phyloP scores from a whole-genome alignment of 2,888 invertebrate species.

The Oligia fasciuncula region DNA sequence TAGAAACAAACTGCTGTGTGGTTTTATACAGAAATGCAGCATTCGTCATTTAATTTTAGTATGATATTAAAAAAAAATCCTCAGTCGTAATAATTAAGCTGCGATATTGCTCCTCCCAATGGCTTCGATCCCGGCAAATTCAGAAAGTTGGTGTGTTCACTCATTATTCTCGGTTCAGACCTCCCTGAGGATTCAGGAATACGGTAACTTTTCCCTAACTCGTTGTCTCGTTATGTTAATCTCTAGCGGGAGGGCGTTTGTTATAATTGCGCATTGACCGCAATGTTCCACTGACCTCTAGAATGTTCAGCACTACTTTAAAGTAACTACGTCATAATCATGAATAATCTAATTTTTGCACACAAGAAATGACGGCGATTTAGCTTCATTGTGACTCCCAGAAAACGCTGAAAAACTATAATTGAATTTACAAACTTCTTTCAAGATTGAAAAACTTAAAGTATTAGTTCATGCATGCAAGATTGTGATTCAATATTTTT shows the following conservation, averaged over 20 bases:
- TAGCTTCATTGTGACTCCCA: constrained; percentile 12
- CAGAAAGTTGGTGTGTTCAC: constrained; percentile 74
- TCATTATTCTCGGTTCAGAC: constrained; percentile 77
- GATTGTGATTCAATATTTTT: constrained; percentile 39
- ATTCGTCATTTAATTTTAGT: background rate
- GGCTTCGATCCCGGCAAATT: constrained; percentile 69
- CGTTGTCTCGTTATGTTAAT: constrained; percentile 80
- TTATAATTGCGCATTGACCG: constrained; percentile 72
- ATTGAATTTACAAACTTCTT: constrained; percentile 48
- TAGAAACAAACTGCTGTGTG: background rate
- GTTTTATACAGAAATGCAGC: constrained; percentile 2
- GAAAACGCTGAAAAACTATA: constrained; percentile 34
- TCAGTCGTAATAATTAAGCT: constrained; percentile 50
- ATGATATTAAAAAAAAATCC: constrained; percentile 1
- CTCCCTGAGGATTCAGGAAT: constrained; percentile 71
- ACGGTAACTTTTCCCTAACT: constrained; percentile 79
- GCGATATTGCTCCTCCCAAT: constrained; percentile 58
- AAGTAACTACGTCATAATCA: constrained; percentile 27
- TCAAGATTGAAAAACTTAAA: constrained; percentile 57
- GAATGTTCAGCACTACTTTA: constrained; percentile 29
- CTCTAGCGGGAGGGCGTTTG: constrained; percentile 71
- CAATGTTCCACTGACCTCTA: constrained; percentile 54
- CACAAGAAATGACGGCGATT: constrained; percentile 15
- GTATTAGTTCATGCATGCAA: constrained; percentile 41
- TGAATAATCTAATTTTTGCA: constrained; percentile 12